Base-by-base conservation (phyloP, 1,140 invertebrate species). In the Asbolus verrucosus region DNA sequence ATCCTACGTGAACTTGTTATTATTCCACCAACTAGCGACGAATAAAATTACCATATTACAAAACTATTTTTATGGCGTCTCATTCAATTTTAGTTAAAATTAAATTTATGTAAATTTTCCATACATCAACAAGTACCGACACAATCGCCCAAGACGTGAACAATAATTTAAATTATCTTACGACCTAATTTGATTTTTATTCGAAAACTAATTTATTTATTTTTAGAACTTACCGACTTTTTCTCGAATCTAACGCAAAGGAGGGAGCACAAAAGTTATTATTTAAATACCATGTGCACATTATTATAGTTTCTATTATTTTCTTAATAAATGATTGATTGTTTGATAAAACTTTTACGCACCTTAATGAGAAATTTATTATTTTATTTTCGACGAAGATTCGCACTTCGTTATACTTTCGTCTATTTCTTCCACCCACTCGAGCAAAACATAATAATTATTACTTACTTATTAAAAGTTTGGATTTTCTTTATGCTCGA, bases 21-120 rank as follows among this genome's bases (percentile, higher is more conserved):
- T 63, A 63, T 63, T 63, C 61, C 39, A 63, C 11, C 39, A 41
- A 39, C 33, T 63, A 63, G 41, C 61, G 8, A 39, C 15, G 61
- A 63, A 63, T 63, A 63, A 63, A 63, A 63, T 63, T 63, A 63
- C 33, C 61, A 63, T 63, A 63, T 63, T 63, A 38, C 61, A 41
- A 21, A 63, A 63, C 33, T 63, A 54, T 54, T 54, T 54, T 54
- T 54, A 54, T 24, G 27, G n/a, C 21, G 19, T 54, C 11, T 24
- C 46, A 30, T 54, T 54, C 46, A 54, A 54, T 54, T 54, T 54
- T 54, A 13, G n/a, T 11, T 6, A 21, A 21, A 54, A 54, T 54
- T 54, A 54, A 54, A 54, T 54, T 54, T 54, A 54, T 24, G 27
- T n/a, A 54, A 9, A 54, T 54, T 54, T 54, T 54, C 19, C n/a